Evolutionary conservation across 2,797 vertebrate species (phyloP), one percentile per base, ranked within the genome.

Genomic region (Eupleurogrammus muticus): DNA sequence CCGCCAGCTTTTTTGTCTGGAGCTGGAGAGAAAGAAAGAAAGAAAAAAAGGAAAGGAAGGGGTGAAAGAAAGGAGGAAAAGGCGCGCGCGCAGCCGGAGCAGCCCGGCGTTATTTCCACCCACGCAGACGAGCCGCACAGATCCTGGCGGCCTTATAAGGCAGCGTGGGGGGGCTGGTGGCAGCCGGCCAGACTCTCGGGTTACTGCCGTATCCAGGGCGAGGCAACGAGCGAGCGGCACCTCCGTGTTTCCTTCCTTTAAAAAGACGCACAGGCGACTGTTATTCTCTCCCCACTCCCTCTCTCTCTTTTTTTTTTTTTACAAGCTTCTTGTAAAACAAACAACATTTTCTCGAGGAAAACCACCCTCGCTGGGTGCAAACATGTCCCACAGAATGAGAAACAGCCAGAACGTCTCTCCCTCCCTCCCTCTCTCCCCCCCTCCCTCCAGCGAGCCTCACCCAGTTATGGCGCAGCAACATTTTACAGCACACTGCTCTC

Each of bases 401-500:
- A 75, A 67, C 36, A 67, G 20, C 54, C 75, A 70, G 62, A 56
- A 53, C 56, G 71, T 75, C 75, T 36, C 68, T 28, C 28, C 6
- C 28, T 28, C 28, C 28, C 59, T 32, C 28, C 28, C 56, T 55
- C 64, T 53, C 53, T 51, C 52, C 19, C 55, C 53, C 53, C 52
- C 19, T 58, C 65, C 6, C 3, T 28, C 48, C 66, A 58, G 13
- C 28, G 81, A 90, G 87, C 92, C 92, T 94, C 93, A 92, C 93
- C 92, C 93, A 91, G 90, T 88, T 87, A 92, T 94, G 94, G 94
- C 93, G 93, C 90, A 92, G 90, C 81, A 86, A 67, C 83, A 82
- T 90, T 88, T 89, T 55, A 81, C 86, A 90, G 85, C 90, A 90
- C 92, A 89, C 71, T 76, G 87, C 83, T 84, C 75, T 82, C 83